Evolutionary conservation across 2,113 vertebrate genomes (phyloP), one percentile per base, ranked within the genome.

Genomic region (Sturnira hondurensis): DNA sequence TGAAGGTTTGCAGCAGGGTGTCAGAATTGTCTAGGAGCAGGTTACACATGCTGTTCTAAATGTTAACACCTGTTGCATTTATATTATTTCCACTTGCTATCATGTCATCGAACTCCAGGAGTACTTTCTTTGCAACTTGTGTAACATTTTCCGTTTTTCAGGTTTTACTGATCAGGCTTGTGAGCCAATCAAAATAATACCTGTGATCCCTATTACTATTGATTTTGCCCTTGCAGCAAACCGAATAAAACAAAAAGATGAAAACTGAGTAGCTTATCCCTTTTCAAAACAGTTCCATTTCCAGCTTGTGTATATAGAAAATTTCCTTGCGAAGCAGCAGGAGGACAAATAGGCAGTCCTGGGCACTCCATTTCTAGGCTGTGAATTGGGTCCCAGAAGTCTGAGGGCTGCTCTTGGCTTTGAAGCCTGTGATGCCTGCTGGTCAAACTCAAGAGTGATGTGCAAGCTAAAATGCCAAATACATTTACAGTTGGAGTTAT

Each of bases 181-280:
- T 98, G 97, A 97, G 97, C 97, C 97, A 98, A 94, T 97, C 98
- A 97, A 97, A 98, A 98, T 98, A n/a, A 98, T 97, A 97, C 98
- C 95, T 98, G 98, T 98, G 98, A 97, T 98, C 96, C 88, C 97
- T 92, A 26, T 95, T 93, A 70, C 86, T 97, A 91, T 92, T 97
- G 89, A 97, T 98, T 97, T 90, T 97, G 96, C 97, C 98, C 94
- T 97, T 93, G 96, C 97, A 98, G 95, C 97, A 98, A 97, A 97
- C 98, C 96, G 97, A 99, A 99, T 98, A 98, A 99, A 98, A 63
- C 81, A 97, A 96, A 93, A 85, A 96, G 84, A 85, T 95, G 93
- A 94, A 96, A 96, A 86, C 77, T 28, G 43, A 87, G 65, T 74
- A 68, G 50, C 56, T 76, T 45, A 26, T 83, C 68, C 52, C 50